Conservation (phyloP, 1,140 invertebrate species). For the Rhysida immarginata region DNA sequence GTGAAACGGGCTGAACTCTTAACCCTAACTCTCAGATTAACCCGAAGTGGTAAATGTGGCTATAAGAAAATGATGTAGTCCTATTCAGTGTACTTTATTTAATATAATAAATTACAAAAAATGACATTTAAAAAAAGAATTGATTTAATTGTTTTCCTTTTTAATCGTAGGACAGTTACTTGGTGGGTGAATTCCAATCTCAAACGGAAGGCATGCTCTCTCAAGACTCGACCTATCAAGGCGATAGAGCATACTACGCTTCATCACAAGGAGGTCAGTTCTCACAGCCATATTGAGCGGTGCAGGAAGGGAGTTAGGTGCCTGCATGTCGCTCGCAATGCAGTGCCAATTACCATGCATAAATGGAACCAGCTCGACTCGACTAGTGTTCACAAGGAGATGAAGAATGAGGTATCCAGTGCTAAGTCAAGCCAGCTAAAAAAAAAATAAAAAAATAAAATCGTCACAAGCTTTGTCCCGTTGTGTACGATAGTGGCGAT, state of each 20-base stretch:
- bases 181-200: constrained; percentile 73
- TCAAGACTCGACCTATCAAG: constrained; percentile 87
- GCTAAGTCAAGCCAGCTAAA: not conserved
- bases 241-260: constrained; percentile 47
- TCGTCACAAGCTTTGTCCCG: no score
- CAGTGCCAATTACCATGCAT: not conserved
- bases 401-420: not conserved
- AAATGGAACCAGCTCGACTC: constrained; percentile 1
- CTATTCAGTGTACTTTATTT: not conserved
- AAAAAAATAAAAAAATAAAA: no score
- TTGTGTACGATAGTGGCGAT: no score
- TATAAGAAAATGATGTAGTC: not conserved
- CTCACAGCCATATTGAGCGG: constrained; percentile 32
- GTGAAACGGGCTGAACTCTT: no score
- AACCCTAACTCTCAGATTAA: no score
- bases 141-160: not conserved
- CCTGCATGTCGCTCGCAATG: not conserved
- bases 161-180: constrained; percentile 57
- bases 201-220: constrained; percentile 87
- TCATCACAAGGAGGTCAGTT: constrained; percentile 40
- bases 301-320: not conserved
- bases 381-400: not conserved
- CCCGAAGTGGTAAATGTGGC: no score
- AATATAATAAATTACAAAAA: not conserved
- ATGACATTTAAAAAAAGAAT: no score